These are phyloP conservation scores for Cataglyphis livida DNA, from an alignment of 2,888 invertebrate species.

Conservation along the genomic window DNA sequence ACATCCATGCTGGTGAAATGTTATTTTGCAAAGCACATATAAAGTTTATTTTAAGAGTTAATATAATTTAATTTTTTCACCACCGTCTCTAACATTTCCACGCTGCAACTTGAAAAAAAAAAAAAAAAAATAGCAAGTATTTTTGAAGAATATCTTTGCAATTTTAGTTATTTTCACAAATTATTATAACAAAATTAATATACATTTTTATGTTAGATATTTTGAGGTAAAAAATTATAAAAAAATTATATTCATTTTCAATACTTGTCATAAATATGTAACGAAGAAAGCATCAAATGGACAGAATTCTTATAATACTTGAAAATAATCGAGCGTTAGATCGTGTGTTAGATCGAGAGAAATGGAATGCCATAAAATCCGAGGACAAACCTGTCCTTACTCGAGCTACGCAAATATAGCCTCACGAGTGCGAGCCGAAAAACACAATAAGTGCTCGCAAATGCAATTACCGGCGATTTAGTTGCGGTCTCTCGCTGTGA, in stretches of 20 bases:
- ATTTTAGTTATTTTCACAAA: not conserved
- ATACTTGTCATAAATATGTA: not conserved
- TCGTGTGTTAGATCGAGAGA: constrained; percentile 1
- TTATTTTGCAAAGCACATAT: not conserved
- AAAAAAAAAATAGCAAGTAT: constrained; percentile 2
- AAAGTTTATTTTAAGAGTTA: not conserved
- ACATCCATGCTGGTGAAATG: not conserved
- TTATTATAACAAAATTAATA: not conserved
- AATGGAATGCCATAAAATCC: constrained; percentile 31
- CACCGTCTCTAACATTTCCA: not conserved
- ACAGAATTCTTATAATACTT: not conserved
- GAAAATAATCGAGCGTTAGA: constrained; percentile 36
- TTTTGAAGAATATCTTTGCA: not conserved
- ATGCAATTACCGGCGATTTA: constrained; percentile 59
- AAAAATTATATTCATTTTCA: not conserved
- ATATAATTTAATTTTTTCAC: not conserved
- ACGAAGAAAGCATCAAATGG: constrained; percentile 2
- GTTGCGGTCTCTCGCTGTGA: constrained; percentile 55
- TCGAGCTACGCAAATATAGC: constrained; percentile 58
- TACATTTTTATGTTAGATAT: not conserved
- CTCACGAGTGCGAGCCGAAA: constrained; percentile 53
- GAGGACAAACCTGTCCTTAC: constrained; percentile 46
- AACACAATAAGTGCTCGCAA: constrained; percentile 67
- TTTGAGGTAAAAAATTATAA: not conserved
- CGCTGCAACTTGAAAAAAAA: not conserved